Conservation (phyloP, 2,113 vertebrate genomes). For the Buteo buteo region DNA sequence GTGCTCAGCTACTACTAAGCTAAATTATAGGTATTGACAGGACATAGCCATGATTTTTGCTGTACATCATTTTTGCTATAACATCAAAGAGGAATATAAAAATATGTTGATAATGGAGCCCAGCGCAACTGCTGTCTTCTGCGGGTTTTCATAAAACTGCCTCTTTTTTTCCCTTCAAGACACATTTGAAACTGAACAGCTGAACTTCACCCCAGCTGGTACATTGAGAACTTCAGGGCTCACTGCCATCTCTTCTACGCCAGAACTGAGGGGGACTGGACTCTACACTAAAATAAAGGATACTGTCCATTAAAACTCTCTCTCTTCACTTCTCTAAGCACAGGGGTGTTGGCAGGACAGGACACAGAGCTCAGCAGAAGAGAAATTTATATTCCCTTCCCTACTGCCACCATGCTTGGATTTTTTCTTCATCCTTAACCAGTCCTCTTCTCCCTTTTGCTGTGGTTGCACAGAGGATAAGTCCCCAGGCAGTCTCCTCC, state of each 20-base stretch:
- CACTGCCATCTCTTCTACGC: background rate
- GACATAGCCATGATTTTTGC: background rate
- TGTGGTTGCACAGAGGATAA: background rate
- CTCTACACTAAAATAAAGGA: background rate
- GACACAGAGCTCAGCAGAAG: background rate
- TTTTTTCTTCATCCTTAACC: background rate
- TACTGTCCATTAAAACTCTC: background rate
- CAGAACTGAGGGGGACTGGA: background rate
- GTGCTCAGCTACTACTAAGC: background rate
- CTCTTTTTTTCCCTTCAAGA: background rate
- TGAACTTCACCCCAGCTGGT: background rate
- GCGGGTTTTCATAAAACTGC: background rate
- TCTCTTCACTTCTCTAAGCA: background rate
- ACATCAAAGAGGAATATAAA: background rate
- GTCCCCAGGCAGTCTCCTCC: background rate
- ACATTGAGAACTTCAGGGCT: background rate
- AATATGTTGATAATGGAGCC: background rate
- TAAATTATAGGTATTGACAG: background rate
- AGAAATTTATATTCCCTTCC: background rate
- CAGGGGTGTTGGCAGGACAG: background rate
- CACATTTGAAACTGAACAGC: background rate
- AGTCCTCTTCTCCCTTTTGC: background rate
- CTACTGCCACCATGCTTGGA: background rate
- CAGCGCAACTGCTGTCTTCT: background rate
- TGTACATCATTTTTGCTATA: background rate